phyloP scores from a whole-genome alignment of 2,113 vertebrate genomes.

The Chloropsis hardwickii region DNA sequence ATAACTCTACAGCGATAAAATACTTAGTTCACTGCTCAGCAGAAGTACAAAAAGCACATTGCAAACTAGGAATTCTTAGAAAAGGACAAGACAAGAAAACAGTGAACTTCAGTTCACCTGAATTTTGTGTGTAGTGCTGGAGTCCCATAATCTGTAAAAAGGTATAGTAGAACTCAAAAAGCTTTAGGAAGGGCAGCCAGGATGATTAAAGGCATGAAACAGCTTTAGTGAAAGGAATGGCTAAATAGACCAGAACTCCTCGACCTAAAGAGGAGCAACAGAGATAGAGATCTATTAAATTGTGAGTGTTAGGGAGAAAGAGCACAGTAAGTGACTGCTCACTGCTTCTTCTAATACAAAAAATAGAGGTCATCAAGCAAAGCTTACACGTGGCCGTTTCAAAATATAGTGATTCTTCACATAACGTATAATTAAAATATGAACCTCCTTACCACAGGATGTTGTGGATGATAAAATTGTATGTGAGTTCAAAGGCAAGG shows the following conservation, averaged over 20 bases:
- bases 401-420: neutral
- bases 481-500: neutral
- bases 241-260: neutral
- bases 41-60: neutral
- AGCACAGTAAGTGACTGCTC: neutral
- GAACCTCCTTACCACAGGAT: neutral
- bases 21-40: neutral
- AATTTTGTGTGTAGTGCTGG: neutral
- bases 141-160: neutral
- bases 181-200: neutral
- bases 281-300: conserved; percentile 25
- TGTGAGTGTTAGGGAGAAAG: neutral
- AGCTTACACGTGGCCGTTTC: neutral
- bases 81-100: neutral
- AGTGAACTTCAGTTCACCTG: neutral
- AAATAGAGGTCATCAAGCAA: neutral
- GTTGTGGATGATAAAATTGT: neutral
- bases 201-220: conserved; percentile 8
- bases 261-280: neutral
- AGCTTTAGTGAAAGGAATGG: neutral
- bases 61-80: neutral
- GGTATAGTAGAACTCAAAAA: neutral
- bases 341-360: neutral
- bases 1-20: neutral
- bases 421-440: neutral